Base-by-base conservation (phyloP, 2,888 invertebrate species). In the Drosophila infuscata region DNA sequence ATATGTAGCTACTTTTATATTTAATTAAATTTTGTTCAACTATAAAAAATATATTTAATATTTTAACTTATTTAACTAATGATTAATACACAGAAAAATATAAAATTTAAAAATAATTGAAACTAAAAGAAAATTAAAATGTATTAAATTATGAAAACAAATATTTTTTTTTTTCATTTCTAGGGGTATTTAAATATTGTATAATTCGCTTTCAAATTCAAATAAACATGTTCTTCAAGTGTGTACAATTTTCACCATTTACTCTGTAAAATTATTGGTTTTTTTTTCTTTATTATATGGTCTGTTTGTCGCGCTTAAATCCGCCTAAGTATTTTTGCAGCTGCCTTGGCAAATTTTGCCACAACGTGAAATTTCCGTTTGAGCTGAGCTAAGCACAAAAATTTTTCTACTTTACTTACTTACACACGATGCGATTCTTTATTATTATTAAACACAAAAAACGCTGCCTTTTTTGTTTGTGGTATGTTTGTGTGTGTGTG, bases 351-450 rank as follows among this genome's bases (percentile, higher is more conserved):
- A 70, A 82, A 82, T 71, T 79, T 70, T 78, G 78, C 81, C 83
- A 76, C 87, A 82, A 79, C 79, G 82, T 79, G 69, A 74, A 79
- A 76, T 90, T 90, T 90, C 89, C 85, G 85, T 90, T 88, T 84
- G 71, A 82, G 88, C 88, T 90, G 90, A 90, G 88, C 88, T 87
- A 90, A 88, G 88, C 88, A 81, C 74, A 88, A 88, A 83, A 82
- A 79, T 79, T 79, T 88, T 82, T 88, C 76, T 76, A 88, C 87
- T 90, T 85, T 81, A 79, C 86, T 80, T 72, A 76, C 77, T 46
- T 46, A 46, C 62, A 78, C 68, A 71, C 77, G 70, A 63, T 60
- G 81, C 89, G 79, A 74, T 76, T 81, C 77, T 83, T 86, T 85
- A 86, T 87, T 89, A 89, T 89, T 87, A 89, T 89, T 85, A 70